Percentiles rank a stretch among this genome's conserved stretches.
Conservation (phyloP, 2,888 invertebrate species). For the Heteromyza rotundicornis region DNA sequence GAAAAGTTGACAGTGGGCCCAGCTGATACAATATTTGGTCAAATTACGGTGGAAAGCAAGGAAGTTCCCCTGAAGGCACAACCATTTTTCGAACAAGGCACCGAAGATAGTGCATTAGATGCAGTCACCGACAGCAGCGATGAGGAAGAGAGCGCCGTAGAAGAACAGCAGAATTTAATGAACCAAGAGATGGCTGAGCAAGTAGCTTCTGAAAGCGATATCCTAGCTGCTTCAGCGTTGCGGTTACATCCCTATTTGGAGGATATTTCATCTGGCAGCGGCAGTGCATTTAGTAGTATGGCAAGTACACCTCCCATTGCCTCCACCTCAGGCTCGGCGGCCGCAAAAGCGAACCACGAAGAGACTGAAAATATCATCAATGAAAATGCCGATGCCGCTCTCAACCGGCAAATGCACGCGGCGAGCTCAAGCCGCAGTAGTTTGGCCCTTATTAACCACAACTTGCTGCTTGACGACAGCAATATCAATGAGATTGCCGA, state of each 20-base stretch:
- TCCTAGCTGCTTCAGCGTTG: conserved; percentile 1
- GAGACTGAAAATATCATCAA: conserved; percentile 59
- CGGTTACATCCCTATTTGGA: conserved; percentile 19
- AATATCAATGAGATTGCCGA: conserved; percentile 62
- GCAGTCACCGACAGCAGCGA: neutral
- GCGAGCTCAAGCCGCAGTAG: too few relatives aligned
- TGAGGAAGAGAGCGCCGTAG: conserved; percentile 30
- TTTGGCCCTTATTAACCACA: neutral
- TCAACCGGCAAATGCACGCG: neutral
- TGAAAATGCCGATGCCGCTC: conserved; percentile 39
- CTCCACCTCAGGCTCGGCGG: conserved; percentile 5
- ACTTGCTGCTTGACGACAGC: conserved; percentile 32
- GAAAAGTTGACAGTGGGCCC: neutral
- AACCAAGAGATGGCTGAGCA: conserved; percentile 40
- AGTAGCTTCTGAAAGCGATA: neutral
- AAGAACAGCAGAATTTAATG: conserved; percentile 49
- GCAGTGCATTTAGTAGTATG: conserved; percentile 25
- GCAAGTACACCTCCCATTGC: conserved; percentile 24
- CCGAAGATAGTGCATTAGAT: neutral
- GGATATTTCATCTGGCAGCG: conserved; percentile 32
- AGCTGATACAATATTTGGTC: neutral
- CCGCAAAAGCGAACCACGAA: conserved; percentile 37
- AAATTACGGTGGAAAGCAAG: neutral
- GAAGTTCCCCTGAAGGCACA: conserved; percentile 9
- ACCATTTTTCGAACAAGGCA: conserved; percentile 16